Evolutionary conservation across 2,113 vertebrate genomes (phyloP).

Genomic region (Cyphomyrus plagiostoma): DNA sequence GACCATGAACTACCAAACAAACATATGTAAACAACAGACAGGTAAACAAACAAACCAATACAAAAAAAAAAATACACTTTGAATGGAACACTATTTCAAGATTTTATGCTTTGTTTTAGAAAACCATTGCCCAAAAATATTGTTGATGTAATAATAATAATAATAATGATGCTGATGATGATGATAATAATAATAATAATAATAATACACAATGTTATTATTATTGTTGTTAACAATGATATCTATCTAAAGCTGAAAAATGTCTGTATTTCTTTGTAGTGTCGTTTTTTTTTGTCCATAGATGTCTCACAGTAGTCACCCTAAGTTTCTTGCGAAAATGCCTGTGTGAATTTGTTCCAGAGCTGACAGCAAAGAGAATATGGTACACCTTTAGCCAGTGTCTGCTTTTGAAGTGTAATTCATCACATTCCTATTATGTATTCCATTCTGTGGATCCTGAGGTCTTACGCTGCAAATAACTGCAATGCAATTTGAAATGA

Average conservation of each 20-base stretch:
- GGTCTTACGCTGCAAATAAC: not conserved
- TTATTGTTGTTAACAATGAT: not conserved
- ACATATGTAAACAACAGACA: not conserved
- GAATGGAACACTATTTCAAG: not conserved
- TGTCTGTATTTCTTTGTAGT: not conserved
- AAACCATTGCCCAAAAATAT: not conserved
- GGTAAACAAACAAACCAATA: not conserved
- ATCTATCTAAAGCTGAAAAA: not conserved
- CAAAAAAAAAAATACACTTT: not conserved
- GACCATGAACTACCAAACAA: not conserved
- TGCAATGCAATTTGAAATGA: not conserved
- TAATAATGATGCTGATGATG: too few relatives aligned
- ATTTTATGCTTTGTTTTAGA: not conserved
- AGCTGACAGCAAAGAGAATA: conserved; percentile 2
- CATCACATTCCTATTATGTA: not conserved
- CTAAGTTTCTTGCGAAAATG: not conserved
- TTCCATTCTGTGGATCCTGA: not conserved
- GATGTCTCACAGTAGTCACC: not conserved
- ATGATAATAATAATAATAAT: not conserved
- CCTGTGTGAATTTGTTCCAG: not conserved
- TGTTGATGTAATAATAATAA: not conserved
- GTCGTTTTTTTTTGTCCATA: not conserved
- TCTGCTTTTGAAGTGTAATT: not conserved
- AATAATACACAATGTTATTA: not conserved
- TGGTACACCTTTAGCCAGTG: not conserved